Base-by-base conservation (phyloP, 2,113 vertebrate genomes). In the Cisticola juncidis region DNA sequence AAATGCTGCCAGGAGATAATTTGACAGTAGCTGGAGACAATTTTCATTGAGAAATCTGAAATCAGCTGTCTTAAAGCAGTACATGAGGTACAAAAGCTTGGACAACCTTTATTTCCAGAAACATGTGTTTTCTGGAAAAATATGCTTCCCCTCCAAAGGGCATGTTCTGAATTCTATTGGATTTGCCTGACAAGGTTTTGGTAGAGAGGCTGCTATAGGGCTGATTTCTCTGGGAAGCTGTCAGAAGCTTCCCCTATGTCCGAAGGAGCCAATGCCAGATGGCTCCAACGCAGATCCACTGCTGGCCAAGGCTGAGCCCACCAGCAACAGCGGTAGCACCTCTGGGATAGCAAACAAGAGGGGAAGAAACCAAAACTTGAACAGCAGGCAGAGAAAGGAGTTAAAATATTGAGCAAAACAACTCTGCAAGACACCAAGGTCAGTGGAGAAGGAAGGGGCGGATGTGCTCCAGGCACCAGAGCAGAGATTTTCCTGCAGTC, bases 31-130 rank as follows among this genome's bases (percentile, higher is more conserved):
- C 58, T 65, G 26, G 33, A 77, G 24, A 69, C 19, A 38, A 42
- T 66, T 86, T 86, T 60, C 51, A 60, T 13, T 29, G 33, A 92
- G 62, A 93, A 92, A 86, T 24, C 42, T 44, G 33, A 93, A 38
- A 61, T 35, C 72, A 90, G 12, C 36, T 85, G 28, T 68, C 29
- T 76, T 70, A 58, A 26, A 83, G 76, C 40, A 77, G 2, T 73
- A 60, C 33, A 38, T 35, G 35, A 9, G 18, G 14, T 38, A 38
- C 38, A 38, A 16, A 90, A 83, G 47, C 18, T 61, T 58, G 64
- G 76, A 54, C 60, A 94, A 77, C 26, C 35, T 19, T 57, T 50
- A 38, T 45, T 69, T 50, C 80, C 19, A 77, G 36, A 93, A 86
- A 79, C 38, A 38, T 38, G 11, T 53, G 16, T 81, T 76, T 82